A percentile compares a stretch with the other conserved stretches of the same genome.
Evolutionary conservation across 2,113 vertebrate genomes (phyloP).

Genomic region (Toxotes chatareus): DNA sequence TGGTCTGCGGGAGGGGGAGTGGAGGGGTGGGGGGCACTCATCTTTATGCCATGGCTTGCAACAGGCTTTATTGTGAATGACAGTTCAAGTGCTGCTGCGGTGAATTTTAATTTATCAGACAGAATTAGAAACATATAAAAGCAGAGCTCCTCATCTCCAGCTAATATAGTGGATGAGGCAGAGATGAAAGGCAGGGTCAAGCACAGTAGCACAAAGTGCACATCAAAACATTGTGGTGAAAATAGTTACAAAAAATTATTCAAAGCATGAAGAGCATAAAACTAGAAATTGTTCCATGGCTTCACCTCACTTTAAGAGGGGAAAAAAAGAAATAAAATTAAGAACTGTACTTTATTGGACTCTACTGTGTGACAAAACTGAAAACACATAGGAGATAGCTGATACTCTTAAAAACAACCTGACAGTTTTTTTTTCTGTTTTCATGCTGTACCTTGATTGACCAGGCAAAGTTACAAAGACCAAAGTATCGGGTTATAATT

Average conservation of each 20-base stretch:
- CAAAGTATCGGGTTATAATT: no score
- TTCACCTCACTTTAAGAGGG: neutral
- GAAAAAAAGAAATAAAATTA: neutral
- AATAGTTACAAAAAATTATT: neutral
- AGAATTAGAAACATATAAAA: constrained; percentile 49
- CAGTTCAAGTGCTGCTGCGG: constrained; percentile 14
- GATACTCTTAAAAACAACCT: neutral
- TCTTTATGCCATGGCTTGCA: neutral
- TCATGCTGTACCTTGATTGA: neutral
- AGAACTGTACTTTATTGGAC: neutral
- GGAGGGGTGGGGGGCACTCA: neutral
- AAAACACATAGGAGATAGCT: neutral
- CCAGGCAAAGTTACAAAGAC: no score
- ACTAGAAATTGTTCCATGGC: neutral
- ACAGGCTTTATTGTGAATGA: constrained; percentile 5
- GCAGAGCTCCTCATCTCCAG: constrained; percentile 12
- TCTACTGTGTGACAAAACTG: neutral
- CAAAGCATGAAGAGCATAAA: neutral
- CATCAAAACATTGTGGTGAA: constrained; percentile 31
- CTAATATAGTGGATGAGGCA: constrained; percentile 18
- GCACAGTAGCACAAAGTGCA: neutral
- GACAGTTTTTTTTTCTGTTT: no score
- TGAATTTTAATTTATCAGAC: constrained; percentile 31
- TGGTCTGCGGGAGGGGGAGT: neutral
- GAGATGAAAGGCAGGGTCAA: constrained; percentile 46